Percentiles rank a stretch among this genome's conserved stretches.
phyloP scores from a whole-genome alignment of 2,113 vertebrate genomes.

The Gulo gulo region DNA sequence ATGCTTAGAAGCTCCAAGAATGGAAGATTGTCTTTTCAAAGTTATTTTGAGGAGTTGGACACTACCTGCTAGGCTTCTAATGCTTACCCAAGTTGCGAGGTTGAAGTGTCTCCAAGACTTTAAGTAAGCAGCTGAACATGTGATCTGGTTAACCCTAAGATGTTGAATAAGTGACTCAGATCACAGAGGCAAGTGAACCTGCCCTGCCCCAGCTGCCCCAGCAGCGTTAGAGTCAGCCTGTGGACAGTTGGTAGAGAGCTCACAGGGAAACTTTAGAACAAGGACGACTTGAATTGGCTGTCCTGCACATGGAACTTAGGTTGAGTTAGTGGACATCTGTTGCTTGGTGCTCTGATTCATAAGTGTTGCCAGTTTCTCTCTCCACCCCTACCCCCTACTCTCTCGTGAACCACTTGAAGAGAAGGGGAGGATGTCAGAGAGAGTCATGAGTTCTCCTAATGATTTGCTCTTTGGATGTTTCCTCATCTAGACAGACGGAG shows the following conservation, averaged over 20 bases:
- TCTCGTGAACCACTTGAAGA: not conserved
- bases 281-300: constrained; percentile 1
- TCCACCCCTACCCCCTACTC: not conserved
- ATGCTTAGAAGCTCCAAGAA: constrained; percentile 71
- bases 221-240: constrained; percentile 47
- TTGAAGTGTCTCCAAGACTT: constrained; percentile 73
- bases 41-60: constrained; percentile 74
- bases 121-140: constrained; percentile 66
- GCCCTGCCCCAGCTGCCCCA: constrained; percentile 49
- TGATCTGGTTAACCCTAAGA: constrained; percentile 69
- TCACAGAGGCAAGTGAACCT: constrained; percentile 26
- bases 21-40: constrained; percentile 70
- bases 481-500: constrained; percentile 34
- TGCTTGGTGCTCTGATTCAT: constrained; percentile 43
- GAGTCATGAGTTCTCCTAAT: constrained; percentile 21
- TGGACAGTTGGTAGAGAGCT: constrained; percentile 7
- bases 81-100: constrained; percentile 68
- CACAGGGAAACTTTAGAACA: constrained; percentile 24
- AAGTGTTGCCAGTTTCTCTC: constrained; percentile 22
- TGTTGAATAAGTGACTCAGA: constrained; percentile 62
- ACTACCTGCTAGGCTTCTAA: constrained; percentile 61
- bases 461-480: constrained; percentile 53
- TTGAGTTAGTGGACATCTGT: not conserved
- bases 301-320: not conserved
- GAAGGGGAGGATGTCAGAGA: constrained; percentile 4